Evolutionary conservation across 2,888 invertebrate species (phyloP), one percentile per base, ranked within the genome.

Genomic region (Microctonus hyperodae): DNA sequence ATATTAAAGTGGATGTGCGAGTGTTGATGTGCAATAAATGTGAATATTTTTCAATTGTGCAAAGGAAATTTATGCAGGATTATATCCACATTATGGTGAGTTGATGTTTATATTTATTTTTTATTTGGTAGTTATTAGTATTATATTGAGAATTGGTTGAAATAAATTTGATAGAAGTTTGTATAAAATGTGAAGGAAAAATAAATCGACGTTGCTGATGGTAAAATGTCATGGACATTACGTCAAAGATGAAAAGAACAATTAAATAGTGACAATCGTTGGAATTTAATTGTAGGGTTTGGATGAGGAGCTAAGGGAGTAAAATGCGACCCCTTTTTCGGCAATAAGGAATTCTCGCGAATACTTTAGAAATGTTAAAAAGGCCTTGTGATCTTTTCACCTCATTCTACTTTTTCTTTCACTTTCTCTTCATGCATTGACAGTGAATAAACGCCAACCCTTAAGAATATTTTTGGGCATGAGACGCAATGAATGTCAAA

Each of bases 231-330:
- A 28, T 53, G 7, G 28, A 53, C 37, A 57, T 61, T 51, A 50
- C 50, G 22, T 22, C 9, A 50, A 50, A 61, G 61, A 61, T 61
- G 61, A 79, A 76, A 79, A 75, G 78, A 77, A 83, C 79, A 82
- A 82, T 83, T 82, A 83, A 83, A 82, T 80, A 79, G 79, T 82
- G 81, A 82, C 80, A 82, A 82, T 83, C 81, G 80, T 82, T 80
- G 35, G 78, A 77, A 82, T 82, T 83, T 83, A 83, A 83, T 83
- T 83, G 82, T 82, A 76, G 78, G 75, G n/a, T 58, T 31, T 22
- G 10, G 61, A 23, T 1, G 3, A 9, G 51, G 25, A 53, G 35
- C 9, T 25, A 11, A 62, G 22, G 22, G 13, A 62, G 13, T 22
- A 50, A n/a, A 10, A 22, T 22, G 33, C 61, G n/a, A n/a, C 51